These are phyloP conservation scores for Porites rus DNA, from an alignment of 92 coral and sea anemone species.

Conservation along the genomic window DNA sequence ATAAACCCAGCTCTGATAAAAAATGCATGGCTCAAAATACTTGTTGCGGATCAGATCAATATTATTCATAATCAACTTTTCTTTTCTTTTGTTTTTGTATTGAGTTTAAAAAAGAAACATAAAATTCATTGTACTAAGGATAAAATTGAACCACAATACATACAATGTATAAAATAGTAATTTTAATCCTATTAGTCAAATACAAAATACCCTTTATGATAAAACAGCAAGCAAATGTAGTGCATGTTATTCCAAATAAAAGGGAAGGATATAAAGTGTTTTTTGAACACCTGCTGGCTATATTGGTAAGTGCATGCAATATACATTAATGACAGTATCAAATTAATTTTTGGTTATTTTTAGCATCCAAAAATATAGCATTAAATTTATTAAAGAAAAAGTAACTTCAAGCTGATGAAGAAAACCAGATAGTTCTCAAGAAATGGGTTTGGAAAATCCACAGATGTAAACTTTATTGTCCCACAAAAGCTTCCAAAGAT, in stretches of 20 bases:
- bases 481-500: neutral
- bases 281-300: slow-evolving; percentile 6
- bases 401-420: neutral
- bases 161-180: neutral
- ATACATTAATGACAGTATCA: slow-evolving; percentile 6
- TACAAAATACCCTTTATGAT: neutral
- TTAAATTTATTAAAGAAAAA: neutral
- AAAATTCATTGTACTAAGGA: too few species aligned
- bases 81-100: too few species aligned
- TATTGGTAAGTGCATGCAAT: neutral
- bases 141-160: neutral
- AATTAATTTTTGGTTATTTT: neutral
- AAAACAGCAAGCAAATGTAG: neutral
- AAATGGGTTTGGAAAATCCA: neutral
- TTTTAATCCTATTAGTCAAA: neutral
- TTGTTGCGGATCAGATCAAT: too few species aligned
- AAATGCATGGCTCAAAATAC: too few species aligned
- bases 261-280: neutral
- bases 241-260: neutral
- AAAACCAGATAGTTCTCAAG: neutral
- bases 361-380: neutral
- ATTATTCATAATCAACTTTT: too few species aligned
- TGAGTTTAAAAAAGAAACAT: too few species aligned
- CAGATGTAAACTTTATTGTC: neutral
- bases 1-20: neutral